phyloP scores from a whole-genome alignment of 2,113 vertebrate species.

The Eleginops maclovinus region DNA sequence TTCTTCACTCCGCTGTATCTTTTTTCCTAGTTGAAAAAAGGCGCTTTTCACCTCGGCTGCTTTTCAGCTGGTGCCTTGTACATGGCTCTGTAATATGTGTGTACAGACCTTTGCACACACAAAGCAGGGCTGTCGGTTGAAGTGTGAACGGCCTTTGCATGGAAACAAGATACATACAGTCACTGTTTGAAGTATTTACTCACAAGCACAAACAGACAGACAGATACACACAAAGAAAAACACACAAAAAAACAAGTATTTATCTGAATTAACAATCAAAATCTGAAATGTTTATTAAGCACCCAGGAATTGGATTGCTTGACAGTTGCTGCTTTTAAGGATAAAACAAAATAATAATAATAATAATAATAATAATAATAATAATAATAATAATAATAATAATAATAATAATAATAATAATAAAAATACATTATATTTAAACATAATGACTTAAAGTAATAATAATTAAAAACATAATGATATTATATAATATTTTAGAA shows the following conservation, averaged over 20 bases:
- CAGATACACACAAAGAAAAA: background rate
- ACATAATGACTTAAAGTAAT: no score
- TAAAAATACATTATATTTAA: no score
- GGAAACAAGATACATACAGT: background rate
- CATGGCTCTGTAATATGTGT: conserved; percentile 29
- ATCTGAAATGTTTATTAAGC: no score
- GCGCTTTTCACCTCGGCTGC: conserved; percentile 55
- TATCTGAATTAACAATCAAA: background rate
- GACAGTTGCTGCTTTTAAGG: no score
- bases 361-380: no score
- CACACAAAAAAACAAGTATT: background rate
- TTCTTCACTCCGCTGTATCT: conserved; percentile 58
- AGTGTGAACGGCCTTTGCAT: conserved; percentile 45
- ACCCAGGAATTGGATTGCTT: no score
- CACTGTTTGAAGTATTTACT: background rate
- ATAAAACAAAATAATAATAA: no score
- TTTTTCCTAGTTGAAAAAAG: conserved; percentile 41
- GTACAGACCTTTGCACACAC: conserved; percentile 34
- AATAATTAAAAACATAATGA: no score
- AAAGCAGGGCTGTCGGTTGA: conserved; percentile 45
- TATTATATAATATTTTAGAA: no score
- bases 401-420: no score
- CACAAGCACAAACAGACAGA: background rate
- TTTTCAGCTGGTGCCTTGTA: conserved; percentile 64
- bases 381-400: no score